Percentiles rank a stretch among this genome's conserved stretches.
Conservation (phyloP, 2,797 vertebrate genomes). For the Tapera naevia region DNA sequence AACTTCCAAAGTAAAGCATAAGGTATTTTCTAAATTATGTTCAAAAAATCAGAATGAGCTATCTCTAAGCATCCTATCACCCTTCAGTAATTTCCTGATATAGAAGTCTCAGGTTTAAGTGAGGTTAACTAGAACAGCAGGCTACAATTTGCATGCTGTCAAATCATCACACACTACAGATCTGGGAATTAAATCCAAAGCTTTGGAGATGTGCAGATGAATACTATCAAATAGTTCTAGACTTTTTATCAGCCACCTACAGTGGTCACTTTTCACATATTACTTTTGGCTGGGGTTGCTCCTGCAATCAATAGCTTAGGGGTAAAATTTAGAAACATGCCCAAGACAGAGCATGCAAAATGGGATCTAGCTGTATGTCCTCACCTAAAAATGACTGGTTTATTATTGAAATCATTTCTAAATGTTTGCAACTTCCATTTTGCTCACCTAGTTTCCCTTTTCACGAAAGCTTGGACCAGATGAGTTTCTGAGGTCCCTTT, state of each 20-base stretch:
- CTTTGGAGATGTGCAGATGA: slow-evolving; percentile 1
- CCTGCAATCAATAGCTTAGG: background rate
- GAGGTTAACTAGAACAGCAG: background rate
- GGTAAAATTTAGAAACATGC: slow-evolving; percentile 11
- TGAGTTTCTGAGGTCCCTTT: background rate
- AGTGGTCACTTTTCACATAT: background rate
- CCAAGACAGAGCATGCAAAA: background rate
- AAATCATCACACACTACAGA: background rate
- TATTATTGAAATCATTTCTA: background rate
- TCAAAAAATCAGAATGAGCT: background rate
- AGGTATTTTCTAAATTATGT: background rate
- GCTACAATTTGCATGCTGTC: background rate
- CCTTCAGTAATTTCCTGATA: background rate
- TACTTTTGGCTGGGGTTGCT: background rate
- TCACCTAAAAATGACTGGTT: background rate
- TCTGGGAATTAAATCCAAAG: slow-evolving; percentile 11
- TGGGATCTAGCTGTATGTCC: rapidly evolving
- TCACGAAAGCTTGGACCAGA: rapidly evolving
- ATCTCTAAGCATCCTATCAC: background rate
- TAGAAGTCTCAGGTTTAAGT: background rate
- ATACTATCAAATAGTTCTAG: slow-evolving; percentile 19
- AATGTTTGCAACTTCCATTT: background rate
- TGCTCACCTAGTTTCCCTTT: background rate
- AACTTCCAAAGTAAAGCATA: background rate
- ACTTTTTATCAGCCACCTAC: slow-evolving; percentile 43